Evolutionary conservation across 2,888 invertebrate genomes (phyloP).

Genomic region (Dolichomitus sp.): DNA sequence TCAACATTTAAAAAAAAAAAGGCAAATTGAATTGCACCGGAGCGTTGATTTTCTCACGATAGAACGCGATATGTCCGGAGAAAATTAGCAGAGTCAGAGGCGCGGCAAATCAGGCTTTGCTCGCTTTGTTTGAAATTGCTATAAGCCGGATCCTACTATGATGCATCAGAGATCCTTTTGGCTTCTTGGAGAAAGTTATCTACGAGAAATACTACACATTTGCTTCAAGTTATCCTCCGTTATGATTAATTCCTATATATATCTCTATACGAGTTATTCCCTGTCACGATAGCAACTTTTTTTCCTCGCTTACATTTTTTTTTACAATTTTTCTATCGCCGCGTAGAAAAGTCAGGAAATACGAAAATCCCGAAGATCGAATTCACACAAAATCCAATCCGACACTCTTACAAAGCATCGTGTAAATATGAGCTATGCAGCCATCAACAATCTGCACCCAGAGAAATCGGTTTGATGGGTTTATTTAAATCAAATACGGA

Average conservation of each 20-base stretch:
- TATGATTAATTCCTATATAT: slow-evolving; percentile 18
- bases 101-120: background rate
- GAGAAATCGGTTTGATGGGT: too few relatives aligned
- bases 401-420: too few relatives aligned
- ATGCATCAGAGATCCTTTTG: slow-evolving; percentile 14
- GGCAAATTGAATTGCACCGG: background rate
- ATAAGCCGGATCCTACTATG: background rate
- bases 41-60: slow-evolving; percentile 29
- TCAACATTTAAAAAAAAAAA: background rate
- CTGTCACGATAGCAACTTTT: too few relatives aligned
- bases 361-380: background rate
- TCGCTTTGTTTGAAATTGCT: background rate
- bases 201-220: slow-evolving; percentile 16
- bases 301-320: too few relatives aligned
- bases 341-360: background rate
- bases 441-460: too few relatives aligned
- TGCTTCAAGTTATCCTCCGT: slow-evolving; percentile 37
- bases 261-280: background rate
- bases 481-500: too few relatives aligned
- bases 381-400: too few relatives aligned
- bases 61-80: slow-evolving; percentile 9
- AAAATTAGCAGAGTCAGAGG: slow-evolving; percentile 25
- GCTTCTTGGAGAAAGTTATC: slow-evolving; percentile 47
- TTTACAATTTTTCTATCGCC: background rate
- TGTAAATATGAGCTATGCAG: too few relatives aligned